A percentile compares a stretch with the other conserved stretches of the same genome.
phyloP scores from a whole-genome alignment of 2,113 vertebrate species.

The Natator depressus region DNA sequence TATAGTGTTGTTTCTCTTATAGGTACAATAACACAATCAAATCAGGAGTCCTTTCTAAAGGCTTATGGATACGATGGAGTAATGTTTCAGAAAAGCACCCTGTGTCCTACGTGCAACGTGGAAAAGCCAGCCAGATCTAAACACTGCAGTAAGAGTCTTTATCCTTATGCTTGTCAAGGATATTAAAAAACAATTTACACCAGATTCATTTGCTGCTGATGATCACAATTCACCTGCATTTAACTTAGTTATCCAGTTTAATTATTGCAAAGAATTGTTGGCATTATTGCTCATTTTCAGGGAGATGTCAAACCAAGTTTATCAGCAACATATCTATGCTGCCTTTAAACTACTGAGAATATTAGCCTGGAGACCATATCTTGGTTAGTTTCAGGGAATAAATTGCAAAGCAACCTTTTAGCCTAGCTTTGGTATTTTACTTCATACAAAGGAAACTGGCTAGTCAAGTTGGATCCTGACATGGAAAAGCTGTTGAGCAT shows the following conservation, averaged over 20 bases:
- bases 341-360: neutral
- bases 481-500: neutral
- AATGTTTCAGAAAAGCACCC: slow-evolving; percentile 82
- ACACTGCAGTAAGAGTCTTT: slow-evolving; percentile 88
- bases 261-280: neutral
- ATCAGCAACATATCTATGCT: fast-evolving
- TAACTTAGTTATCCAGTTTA: neutral
- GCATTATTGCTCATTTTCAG: neutral
- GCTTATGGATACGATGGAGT: slow-evolving; percentile 86
- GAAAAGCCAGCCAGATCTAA: slow-evolving; percentile 94
- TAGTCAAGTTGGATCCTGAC: neutral
- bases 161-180: neutral
- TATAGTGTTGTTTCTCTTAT: neutral
- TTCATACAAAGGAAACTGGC: neutral
- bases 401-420: neutral
- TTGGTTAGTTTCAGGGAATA: neutral
- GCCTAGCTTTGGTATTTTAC: neutral
- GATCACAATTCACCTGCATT: neutral
- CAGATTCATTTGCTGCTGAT: neutral
- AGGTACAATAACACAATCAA: slow-evolving; percentile 89
- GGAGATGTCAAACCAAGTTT: neutral
- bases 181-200: fast-evolving
- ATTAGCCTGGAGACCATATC: neutral
- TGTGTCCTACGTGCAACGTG: slow-evolving; percentile 85
- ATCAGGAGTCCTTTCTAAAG: slow-evolving; percentile 74